phyloP scores from a whole-genome alignment of 2,888 invertebrate genomes.

The Drosophila atroscutellata region DNA sequence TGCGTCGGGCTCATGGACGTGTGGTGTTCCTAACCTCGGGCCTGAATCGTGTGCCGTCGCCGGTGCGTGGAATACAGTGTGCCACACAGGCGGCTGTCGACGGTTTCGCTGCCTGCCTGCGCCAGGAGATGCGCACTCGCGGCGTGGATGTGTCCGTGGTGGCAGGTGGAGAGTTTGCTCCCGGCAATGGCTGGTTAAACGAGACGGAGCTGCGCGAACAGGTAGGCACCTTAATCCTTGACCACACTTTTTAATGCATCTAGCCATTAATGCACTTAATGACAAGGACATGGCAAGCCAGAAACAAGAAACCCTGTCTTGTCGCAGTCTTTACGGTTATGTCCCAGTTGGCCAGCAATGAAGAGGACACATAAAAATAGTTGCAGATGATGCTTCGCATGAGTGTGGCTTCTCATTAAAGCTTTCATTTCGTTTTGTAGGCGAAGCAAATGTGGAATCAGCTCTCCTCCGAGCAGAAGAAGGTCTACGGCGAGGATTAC shows the following conservation, averaged over 20 bases:
- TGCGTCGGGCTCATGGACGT: slow-evolving; percentile 92
- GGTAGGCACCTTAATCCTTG: slow-evolving; percentile 69
- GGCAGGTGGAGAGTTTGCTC: slow-evolving; percentile 93
- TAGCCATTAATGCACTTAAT: slow-evolving; percentile 39
- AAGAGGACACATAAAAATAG: slow-evolving; percentile 47
- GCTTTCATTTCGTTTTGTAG: slow-evolving; percentile 82
- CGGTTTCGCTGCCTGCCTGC: slow-evolving; percentile 91
- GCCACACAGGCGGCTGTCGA: slow-evolving; percentile 92
- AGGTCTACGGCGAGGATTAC: slow-evolving; percentile 92
- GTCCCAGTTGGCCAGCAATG: slow-evolving; percentile 5
- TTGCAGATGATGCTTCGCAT: slow-evolving; percentile 22
- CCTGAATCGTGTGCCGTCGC: slow-evolving; percentile 91
- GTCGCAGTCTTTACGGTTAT: slow-evolving; percentile 66
- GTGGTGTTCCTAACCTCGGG: slow-evolving; percentile 91
- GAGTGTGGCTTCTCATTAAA: slow-evolving; percentile 54
- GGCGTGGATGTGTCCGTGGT: slow-evolving; percentile 94
- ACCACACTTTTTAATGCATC: slow-evolving; percentile 10
- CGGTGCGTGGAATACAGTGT: slow-evolving; percentile 93
- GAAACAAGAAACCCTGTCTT: slow-evolving; percentile 21
- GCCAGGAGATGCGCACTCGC: slow-evolving; percentile 91
- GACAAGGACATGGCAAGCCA: slow-evolving; percentile 35
- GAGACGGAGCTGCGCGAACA: slow-evolving; percentile 89
- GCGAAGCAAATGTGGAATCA: slow-evolving; percentile 94
- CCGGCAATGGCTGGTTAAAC: slow-evolving; percentile 91
- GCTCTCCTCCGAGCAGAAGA: slow-evolving; percentile 90